A percentile compares a stretch with the other conserved stretches of the same genome.
phyloP scores from a whole-genome alignment of 1,140 invertebrate species.

The Cyphomyrmex costatus region DNA sequence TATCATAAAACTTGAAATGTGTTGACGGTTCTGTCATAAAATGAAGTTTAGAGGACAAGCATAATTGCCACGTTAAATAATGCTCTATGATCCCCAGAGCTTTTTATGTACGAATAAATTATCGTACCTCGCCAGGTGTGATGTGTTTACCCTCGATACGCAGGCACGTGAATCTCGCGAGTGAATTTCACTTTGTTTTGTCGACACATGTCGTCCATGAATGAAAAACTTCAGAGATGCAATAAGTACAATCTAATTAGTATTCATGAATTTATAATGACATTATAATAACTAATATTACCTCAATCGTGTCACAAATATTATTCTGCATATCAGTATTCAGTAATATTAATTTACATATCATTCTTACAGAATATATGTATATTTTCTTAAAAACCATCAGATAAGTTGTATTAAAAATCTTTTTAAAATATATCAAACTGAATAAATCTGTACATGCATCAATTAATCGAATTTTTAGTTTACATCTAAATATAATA shows the following conservation, averaged over 20 bases:
- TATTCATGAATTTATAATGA: not conserved
- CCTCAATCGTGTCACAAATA: not conserved
- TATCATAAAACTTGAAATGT: constrained; percentile 39
- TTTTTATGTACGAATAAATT: constrained; percentile 55
- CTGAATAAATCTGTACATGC: not conserved
- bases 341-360: constrained; percentile 7
- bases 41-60: constrained; percentile 30
- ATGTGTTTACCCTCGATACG: not conserved
- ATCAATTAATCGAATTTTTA: no score
- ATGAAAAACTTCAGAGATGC: not conserved
- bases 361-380: not conserved
- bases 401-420: not conserved
- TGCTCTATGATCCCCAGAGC: constrained; percentile 9
- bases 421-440: not conserved
- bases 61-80: constrained; percentile 32
- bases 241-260: constrained; percentile 33
- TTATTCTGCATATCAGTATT: not conserved
- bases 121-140: constrained; percentile 27
- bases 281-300: constrained; percentile 16
- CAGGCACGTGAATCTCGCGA: constrained; percentile 6
- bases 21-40: not conserved
- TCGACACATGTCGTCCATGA: not conserved
- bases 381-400: not conserved
- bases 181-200: not conserved
- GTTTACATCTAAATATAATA: no score